A percentile compares a stretch with the other conserved stretches of the same genome.
Conservation (phyloP, 2,113 vertebrate genomes). For the Nymphicus hollandicus region DNA sequence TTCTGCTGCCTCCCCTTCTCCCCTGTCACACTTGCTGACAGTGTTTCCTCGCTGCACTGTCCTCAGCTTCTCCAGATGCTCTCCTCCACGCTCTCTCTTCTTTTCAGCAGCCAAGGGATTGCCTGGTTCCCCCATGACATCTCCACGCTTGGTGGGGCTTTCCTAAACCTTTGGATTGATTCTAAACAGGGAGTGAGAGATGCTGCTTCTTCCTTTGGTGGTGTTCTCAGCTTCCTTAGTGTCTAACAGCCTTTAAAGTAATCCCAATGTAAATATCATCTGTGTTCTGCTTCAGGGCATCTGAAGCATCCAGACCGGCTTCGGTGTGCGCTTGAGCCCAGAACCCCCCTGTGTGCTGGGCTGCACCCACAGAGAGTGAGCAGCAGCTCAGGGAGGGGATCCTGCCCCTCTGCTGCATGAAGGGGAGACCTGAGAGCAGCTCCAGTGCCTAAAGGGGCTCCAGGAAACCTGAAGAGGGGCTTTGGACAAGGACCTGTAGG, state of each 20-base stretch:
- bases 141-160: not conserved
- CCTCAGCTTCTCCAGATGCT: not conserved
- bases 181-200: not conserved
- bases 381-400: not conserved
- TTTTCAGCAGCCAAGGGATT: not conserved
- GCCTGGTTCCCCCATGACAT: not conserved
- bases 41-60: not conserved
- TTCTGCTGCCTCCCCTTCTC: not conserved
- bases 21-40: fast-evolving
- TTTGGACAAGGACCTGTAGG: too few species aligned
- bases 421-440: too few species aligned
- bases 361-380: not conserved
- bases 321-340: not conserved
- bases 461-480: too few species aligned
- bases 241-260: not conserved
- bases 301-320: not conserved
- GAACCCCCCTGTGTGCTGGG: not conserved
- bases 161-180: not conserved
- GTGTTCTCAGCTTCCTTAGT: not conserved
- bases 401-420: fast-evolving
- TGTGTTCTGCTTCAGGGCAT: not conserved
- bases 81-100: not conserved
- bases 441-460: too few species aligned
- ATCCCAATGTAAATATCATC: not conserved
- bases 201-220: not conserved